A percentile compares a stretch with the other conserved stretches of the same genome.
Evolutionary conservation across 1,140 invertebrate species (phyloP).

Genomic region (Limonius californicus): DNA sequence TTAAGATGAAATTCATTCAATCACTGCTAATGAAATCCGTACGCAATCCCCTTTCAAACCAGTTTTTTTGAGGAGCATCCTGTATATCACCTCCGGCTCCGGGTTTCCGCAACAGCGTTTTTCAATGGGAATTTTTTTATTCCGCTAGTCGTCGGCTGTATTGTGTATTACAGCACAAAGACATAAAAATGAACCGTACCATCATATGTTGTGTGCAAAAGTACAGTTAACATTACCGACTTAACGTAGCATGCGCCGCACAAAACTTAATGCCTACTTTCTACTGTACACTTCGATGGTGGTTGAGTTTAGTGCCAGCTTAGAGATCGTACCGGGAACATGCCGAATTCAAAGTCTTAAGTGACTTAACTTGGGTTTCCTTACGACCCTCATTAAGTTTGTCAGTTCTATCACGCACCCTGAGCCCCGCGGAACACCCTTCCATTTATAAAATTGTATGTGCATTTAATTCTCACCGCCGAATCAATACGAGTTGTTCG

Average conservation of each 20-base stretch:
- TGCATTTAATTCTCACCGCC: not conserved
- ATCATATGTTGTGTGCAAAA: slow-evolving; percentile 17
- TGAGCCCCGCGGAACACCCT: not conserved
- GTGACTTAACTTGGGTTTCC: not conserved
- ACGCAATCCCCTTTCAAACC: too few relatives aligned
- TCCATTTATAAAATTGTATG: not conserved
- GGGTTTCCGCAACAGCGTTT: too few relatives aligned
- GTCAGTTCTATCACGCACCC: not conserved
- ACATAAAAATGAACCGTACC: slow-evolving; percentile 12
- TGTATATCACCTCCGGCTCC: too few relatives aligned
- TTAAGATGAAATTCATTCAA: too few relatives aligned
- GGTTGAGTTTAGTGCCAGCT: slow-evolving; percentile 22
- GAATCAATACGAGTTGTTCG: too few relatives aligned
- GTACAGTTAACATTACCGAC: slow-evolving; percentile 19
- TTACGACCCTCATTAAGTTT: not conserved
- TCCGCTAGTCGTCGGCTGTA: too few relatives aligned
- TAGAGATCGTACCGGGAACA: slow-evolving; percentile 21
- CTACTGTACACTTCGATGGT: slow-evolving; percentile 14
- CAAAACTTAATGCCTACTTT: slow-evolving; percentile 20
- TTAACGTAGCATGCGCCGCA: slow-evolving; percentile 17
- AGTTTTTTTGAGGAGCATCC: too few relatives aligned
- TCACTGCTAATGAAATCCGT: too few relatives aligned
- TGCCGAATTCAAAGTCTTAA: not conserved
- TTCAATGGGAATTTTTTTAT: too few relatives aligned
- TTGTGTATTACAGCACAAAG: too few relatives aligned